Percentiles rank a stretch among this genome's conserved stretches.
Evolutionary conservation across 2,888 invertebrate genomes (phyloP).

Genomic region (Mythimna albipuncta): DNA sequence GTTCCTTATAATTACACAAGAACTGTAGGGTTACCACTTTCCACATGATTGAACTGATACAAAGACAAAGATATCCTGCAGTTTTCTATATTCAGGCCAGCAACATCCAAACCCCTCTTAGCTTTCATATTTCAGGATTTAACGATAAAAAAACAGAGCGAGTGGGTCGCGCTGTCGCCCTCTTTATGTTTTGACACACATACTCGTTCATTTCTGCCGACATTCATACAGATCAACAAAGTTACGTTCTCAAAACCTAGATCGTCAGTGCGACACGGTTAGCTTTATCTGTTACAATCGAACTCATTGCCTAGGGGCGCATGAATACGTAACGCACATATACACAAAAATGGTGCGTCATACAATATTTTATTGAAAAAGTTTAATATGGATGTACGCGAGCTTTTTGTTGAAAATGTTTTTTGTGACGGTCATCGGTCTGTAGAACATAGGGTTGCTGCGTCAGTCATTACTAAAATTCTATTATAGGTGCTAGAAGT

Average conservation of each 20-base stretch:
- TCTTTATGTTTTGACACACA: constrained; percentile 80
- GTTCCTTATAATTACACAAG: background rate
- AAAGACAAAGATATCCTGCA: background rate
- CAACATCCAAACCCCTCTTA: background rate
- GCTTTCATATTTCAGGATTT: constrained; percentile 42
- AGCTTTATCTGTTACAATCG: constrained; percentile 81
- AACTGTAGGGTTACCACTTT: background rate
- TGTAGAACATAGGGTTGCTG: constrained; percentile 42
- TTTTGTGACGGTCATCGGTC: constrained; percentile 16
- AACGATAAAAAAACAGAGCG: constrained; percentile 55
- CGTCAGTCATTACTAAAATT: background rate
- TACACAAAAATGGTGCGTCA: constrained; percentile 35
- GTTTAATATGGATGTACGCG: constrained; percentile 32
- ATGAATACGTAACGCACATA: constrained; percentile 59
- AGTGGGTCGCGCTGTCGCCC: constrained; percentile 72
- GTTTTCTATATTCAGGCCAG: background rate
- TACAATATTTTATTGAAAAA: constrained; percentile 38
- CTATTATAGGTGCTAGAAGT: background rate
- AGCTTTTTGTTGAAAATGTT: constrained; percentile 40
- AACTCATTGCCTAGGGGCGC: constrained; percentile 70
- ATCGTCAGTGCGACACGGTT: constrained; percentile 84
- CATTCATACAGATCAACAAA: constrained; percentile 79
- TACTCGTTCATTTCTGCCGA: constrained; percentile 71
- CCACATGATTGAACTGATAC: background rate
- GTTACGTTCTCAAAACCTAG: constrained; percentile 86